Evolutionary conservation across 1,140 invertebrate genomes (phyloP), one percentile per base, ranked within the genome.

Genomic region (Camponotus vicinus): DNA sequence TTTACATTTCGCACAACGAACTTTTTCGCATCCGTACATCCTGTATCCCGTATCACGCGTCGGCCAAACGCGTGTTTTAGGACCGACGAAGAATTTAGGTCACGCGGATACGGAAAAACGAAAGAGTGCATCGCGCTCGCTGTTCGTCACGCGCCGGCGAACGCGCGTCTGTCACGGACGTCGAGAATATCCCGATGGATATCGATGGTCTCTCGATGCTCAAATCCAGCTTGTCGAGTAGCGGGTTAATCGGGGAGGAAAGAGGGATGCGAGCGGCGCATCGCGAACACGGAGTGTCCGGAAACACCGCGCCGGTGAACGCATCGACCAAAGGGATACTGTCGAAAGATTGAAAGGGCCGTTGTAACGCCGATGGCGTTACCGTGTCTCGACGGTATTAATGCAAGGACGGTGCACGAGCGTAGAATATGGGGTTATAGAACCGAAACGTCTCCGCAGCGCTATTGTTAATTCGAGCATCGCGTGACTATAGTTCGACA

Each of bases 151-250:
- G 79, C 79, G n/a, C 27, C n/a, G 55, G 45, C 59, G 73, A 52
- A 34, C 83, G 40, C 84, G 66, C 71, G 86, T 85, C 82, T 83
- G 86, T 88, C 86, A 88, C 55, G 61, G 86, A 77, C 61, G 80
- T 85, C 76, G 86, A 85, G 80, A 77, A 61, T n/a, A 64, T 79
- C 52, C 75, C 70, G 86, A 90, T 83, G 88, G 69, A 88, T 90
- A 90, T 90, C 89, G 86, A 90, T 86, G 88, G 70, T 88, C 88
- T 88, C 89, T 88, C 89, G 88, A 88, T 89, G 80, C 89, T 90
- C 88, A 70, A 76, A 79, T 37, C 55, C 82, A 32, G 89, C 82
- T 82, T 55, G 80, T 75, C 89, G 89, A 90, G 75, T 89, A 40
- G 79, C 67, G 77, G 34, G 66, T 83, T 73, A 40, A 75, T 69